Conservation (phyloP, 2,888 invertebrate genomes). For the Himalopsyche kuldschensis region DNA sequence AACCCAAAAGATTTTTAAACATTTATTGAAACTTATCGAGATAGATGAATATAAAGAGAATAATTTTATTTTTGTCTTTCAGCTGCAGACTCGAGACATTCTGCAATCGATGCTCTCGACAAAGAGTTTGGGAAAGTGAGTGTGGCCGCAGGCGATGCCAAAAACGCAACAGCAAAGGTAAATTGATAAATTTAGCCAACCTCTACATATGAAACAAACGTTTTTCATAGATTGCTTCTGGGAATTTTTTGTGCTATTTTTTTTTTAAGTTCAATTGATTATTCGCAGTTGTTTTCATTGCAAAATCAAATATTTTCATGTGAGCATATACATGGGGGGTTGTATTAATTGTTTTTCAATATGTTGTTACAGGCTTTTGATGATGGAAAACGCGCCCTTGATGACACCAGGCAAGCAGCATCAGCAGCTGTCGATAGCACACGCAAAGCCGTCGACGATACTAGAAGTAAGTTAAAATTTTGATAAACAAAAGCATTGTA, state of each 20-base stretch:
- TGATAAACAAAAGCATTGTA: too few species aligned
- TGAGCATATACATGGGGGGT: too few species aligned
- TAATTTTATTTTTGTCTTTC: constrained; percentile 24
- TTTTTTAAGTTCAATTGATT: too few species aligned
- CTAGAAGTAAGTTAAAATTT: constrained; percentile 33
- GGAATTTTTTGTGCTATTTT: too few species aligned
- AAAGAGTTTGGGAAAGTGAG: constrained; percentile 57
- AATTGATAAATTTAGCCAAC: background rate
- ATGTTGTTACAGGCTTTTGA: constrained; percentile 46
- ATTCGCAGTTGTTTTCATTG: too few species aligned
- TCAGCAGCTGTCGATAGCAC: constrained; percentile 36
- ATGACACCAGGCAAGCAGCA: constrained; percentile 41
- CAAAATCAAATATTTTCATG: too few species aligned
- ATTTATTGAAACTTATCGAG: background rate
- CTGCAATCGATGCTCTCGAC: constrained; percentile 59
- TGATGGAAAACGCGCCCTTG: constrained; percentile 56
- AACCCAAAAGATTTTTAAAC: background rate
- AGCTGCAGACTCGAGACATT: constrained; percentile 54
- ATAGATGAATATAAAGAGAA: background rate
- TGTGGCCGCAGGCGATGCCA: constrained; percentile 55
- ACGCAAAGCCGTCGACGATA: constrained; percentile 49
- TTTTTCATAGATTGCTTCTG: background rate
- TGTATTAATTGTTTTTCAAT: background rate
- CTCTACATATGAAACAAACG: background rate
- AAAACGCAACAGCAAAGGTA: constrained; percentile 50